Conservation (phyloP, 2,888 invertebrate genomes). For the Homarus gammarus region DNA sequence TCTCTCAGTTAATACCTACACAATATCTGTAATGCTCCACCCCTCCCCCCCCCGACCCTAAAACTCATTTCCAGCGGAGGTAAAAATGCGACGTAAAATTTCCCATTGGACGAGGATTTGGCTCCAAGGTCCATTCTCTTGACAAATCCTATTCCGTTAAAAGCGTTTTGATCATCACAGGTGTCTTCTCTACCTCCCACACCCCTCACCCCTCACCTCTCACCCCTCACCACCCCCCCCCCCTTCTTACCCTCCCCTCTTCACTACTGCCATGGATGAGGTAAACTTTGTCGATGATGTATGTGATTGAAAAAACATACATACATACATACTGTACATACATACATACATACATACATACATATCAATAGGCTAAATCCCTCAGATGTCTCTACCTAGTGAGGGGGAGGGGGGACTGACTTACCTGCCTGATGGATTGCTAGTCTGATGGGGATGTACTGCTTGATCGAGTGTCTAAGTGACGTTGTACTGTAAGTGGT, state of each 20-base stretch:
- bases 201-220: too few relatives aligned
- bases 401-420: too few relatives aligned
- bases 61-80: constrained; percentile 26
- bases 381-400: too few relatives aligned
- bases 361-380: too few relatives aligned
- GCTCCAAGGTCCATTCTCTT: constrained; percentile 14
- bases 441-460: neutral
- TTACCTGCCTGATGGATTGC: neutral
- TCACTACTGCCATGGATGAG: neutral
- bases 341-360: too few relatives aligned
- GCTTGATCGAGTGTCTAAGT: neutral
- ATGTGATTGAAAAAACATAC: too few relatives aligned
- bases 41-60: too few relatives aligned
- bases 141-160: constrained; percentile 36
- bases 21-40: constrained; percentile 41
- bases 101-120: neutral
- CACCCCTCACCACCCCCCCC: too few relatives aligned
- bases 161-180: constrained; percentile 32
- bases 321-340: too few relatives aligned
- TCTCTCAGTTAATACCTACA: neutral
- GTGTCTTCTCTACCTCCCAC: neutral
- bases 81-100: constrained; percentile 10
- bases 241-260: too few relatives aligned
- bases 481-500: too few relatives aligned
- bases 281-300: neutral